A percentile compares a stretch with the other conserved stretches of the same genome.
Conservation (phyloP, 1,140 invertebrate species). For the Caenorhabditis tropicalis region DNA sequence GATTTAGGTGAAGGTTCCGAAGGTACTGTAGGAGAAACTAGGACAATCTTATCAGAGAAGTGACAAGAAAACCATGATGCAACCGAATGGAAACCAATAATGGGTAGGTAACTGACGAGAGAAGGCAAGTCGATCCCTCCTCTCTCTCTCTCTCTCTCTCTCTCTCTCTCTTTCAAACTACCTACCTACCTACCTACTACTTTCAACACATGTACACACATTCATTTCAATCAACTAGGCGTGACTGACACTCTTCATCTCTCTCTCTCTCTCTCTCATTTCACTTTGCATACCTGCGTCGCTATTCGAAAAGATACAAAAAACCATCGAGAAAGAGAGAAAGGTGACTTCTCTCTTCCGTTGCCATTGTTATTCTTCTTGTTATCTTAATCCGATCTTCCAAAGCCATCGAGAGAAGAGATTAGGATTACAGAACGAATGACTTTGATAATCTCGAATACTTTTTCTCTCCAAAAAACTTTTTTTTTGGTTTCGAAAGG, state of each 20-base stretch:
- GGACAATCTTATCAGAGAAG: no score
- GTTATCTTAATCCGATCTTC: constrained; percentile 33
- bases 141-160: no score
- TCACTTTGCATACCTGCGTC: neutral
- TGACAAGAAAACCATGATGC: neutral
- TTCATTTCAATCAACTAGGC: constrained; percentile 39
- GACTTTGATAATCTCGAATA: neutral
- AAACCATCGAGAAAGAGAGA: no score
- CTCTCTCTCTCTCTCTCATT: neutral
- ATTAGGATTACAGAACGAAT: neutral
- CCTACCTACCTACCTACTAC: no score
- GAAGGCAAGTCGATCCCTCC: no score
- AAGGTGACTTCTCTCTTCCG: no score
- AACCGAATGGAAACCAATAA: no score
- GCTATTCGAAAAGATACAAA: neutral
- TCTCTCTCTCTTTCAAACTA: no score
- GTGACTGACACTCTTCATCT: constrained; percentile 21
- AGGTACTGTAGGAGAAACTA: neutral
- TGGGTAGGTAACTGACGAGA: constrained; percentile 7
- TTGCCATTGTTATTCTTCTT: constrained; percentile 13
- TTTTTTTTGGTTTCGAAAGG: no score
- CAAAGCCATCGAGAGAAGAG: neutral
- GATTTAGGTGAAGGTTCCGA: no score
- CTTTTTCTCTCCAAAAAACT: neutral
- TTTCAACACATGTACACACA: constrained; percentile 30